Evolutionary conservation across 2,888 invertebrate species (phyloP).

Genomic region (Halocaridina rubra): DNA sequence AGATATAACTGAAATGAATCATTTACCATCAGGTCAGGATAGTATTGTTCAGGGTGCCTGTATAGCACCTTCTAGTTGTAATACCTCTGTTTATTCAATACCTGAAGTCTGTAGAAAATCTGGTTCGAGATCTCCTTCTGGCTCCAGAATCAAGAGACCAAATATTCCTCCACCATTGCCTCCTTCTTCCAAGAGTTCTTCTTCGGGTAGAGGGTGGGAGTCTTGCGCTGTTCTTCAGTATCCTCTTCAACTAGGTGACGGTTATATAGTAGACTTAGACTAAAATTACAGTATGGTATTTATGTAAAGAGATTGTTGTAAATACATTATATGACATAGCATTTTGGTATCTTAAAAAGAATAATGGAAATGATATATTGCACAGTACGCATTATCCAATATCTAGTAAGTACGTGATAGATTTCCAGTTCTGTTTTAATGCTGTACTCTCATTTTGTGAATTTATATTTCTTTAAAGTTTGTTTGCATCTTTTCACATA

Average conservation of each 20-base stretch:
- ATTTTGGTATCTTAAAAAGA: no score
- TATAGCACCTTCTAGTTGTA: slow-evolving; percentile 29
- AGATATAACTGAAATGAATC: not conserved
- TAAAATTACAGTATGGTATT: not conserved
- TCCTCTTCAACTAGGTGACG: slow-evolving; percentile 16
- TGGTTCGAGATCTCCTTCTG: not conserved
- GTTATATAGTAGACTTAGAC: slow-evolving; percentile 34
- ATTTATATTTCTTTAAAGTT: no score
- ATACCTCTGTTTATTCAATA: slow-evolving; percentile 30
- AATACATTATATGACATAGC: no score
- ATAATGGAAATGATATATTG: no score
- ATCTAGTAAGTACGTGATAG: no score
- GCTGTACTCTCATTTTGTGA: no score
- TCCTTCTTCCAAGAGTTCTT: not conserved
- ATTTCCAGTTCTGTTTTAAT: no score
- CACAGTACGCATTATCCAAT: no score
- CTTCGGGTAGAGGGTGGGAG: slow-evolving; percentile 36
- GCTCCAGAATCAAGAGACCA: not conserved
- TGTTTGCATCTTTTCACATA: no score
- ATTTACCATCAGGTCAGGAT: not conserved
- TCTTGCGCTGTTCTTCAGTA: slow-evolving; percentile 45
- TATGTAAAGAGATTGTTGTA: no score
- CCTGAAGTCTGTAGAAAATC: slow-evolving; percentile 4
- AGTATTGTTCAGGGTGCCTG: not conserved
- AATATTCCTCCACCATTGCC: slow-evolving; percentile 28